phyloP scores from a whole-genome alignment of 92 coral and sea anemone genomes.

The Actinernus sp. region DNA sequence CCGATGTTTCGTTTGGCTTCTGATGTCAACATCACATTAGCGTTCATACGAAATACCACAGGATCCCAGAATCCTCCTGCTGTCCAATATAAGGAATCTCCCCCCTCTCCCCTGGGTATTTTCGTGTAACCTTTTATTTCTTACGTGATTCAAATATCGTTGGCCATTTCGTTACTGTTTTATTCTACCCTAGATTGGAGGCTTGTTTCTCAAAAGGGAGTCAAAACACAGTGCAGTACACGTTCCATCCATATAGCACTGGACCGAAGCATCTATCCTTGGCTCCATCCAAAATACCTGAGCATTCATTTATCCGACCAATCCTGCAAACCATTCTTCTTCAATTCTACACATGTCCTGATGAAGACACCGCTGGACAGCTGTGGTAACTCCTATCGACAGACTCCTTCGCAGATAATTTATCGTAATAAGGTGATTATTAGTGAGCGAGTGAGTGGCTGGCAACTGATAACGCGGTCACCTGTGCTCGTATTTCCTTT shows the following conservation, averaged over 20 bases:
- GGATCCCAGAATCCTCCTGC: no score
- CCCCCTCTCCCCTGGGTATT: no score
- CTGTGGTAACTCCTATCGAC: constrained; percentile 43
- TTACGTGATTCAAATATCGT: not conserved
- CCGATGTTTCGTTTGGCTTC: no score
- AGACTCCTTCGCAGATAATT: not conserved
- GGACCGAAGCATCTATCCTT: constrained; percentile 44
- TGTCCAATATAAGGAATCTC: no score
- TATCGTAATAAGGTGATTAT: constrained; percentile 8
- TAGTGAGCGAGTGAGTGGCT: not conserved
- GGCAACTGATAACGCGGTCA: constrained; percentile 3
- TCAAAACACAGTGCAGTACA: constrained; percentile 27
- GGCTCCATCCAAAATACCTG: constrained; percentile 68
- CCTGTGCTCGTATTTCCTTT: constrained; percentile 13
- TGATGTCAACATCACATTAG: no score
- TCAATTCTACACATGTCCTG: constrained; percentile 50
- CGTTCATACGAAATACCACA: no score
- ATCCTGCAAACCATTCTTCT: constrained; percentile 41
- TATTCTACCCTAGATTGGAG: constrained; percentile 29
- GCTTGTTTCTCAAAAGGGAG: constrained; percentile 31
- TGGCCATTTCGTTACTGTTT: not conserved
- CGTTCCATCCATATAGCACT: constrained; percentile 33
- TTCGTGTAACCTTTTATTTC: not conserved
- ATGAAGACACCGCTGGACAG: constrained; percentile 52
- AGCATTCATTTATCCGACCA: constrained; percentile 63